Base-by-base conservation (phyloP, 2,797 vertebrate genomes). In the Antrozous pallidus region DNA sequence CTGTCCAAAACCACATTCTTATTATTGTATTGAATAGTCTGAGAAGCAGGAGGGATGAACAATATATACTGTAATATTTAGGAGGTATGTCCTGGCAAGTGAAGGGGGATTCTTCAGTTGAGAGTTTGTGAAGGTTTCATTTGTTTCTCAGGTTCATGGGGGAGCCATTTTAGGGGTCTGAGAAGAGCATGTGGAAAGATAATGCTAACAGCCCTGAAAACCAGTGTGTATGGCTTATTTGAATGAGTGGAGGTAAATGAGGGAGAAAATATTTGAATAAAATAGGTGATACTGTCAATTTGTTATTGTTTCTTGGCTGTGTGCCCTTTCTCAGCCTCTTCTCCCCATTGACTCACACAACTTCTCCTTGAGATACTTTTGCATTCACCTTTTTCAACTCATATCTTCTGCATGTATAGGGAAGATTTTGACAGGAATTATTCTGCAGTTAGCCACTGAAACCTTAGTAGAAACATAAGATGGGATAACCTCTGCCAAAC, bases 221-320 rank as follows among this genome's bases (percentile, higher is more conserved):
- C 11, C 56, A 78, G 9, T 22, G 28, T 16, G 8, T 0, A 1
- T n/a, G 24, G 3, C 51, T 75, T 61, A 40, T 42, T 91, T 61
- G 82, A 61, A 54, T 3, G 3, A 38, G 24, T 18, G 31, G 70
- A n/a, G 12, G 56, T 20, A 63, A 80, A 42, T 10, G 49, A 67
- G 12, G 9, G 51, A 45, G 10, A 28, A 2, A 18, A 47, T 31
- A 17, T 14, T 8, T 31, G 36, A 63, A 42, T 8, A 24, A 8
- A 20, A 28, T 10, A 3, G 65, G 14, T 0, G 1, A 36, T 4
- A 12, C 2, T 11, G 0, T 86, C 3, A 0, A 63, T 45, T 86
- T 18, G 31, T 5, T 49, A 12, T 12, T 12, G 18, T 24, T 9
- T 67, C 56, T 54, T n/a, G 17, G 40, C 33, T n/a, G 28, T 11